Evolutionary conservation across 2,888 invertebrate species (phyloP), one percentile per base, ranked within the genome.

Genomic region (Malthinus seriepunctatus): DNA sequence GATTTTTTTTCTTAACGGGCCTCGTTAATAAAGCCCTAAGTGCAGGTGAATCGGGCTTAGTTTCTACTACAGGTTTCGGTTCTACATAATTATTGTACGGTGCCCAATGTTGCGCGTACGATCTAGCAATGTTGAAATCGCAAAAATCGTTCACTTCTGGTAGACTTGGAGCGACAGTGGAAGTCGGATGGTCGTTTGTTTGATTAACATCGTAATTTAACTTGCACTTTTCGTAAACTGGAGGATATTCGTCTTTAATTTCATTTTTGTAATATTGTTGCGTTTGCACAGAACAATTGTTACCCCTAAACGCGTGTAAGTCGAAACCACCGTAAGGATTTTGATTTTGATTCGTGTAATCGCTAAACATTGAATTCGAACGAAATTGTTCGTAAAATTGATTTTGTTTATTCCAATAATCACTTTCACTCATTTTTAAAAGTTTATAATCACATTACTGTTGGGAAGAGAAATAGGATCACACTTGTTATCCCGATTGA

Each of bases 1-100:
- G 45, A 35, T 77, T 78, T 52, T 78, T 76, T 59, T 76, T 76
- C 66, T 76, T 76, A 1, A 69, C 70, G 10, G 79, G 79, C 67
- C 78, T 77, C 3, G 82, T 83, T 53, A 88, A 75, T 49, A 87
- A 71, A 0, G 86, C 84, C 64, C 87, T 80, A 12, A 88, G 72
- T 38, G 86, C 86, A 9, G 85, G 82, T 10, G 82, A 83, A 53
- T 62, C 52, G 9, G 42, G 37, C 7, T 38, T 47, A 12, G 10
- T 11, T 32, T 34, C 53, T 8, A 12, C 10, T 9, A 15, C 12
- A 12, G 37, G 15, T 9, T 53, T 46, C 6, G 12, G 7, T 39
- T 53, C 46, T 11, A 11, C 1, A 33, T 11, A 33, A 9, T 45
- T 50, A 33, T 33, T 42, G 7, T 49, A 53, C 2, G 54, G 32